phyloP scores from a whole-genome alignment of 2,113 vertebrate species.

The Aspiorhynchus laticeps region DNA sequence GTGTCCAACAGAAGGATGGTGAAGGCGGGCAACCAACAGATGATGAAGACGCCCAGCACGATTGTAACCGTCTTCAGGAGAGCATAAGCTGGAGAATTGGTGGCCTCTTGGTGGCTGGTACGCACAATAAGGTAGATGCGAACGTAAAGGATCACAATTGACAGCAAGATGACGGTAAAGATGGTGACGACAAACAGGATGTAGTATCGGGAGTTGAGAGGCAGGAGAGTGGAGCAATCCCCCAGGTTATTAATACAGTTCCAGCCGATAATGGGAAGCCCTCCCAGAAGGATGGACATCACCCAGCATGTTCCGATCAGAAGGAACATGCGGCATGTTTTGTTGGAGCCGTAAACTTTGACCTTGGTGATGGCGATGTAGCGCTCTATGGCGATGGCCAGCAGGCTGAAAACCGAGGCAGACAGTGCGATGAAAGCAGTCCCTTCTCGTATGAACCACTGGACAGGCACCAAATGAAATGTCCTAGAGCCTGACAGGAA shows the following conservation, averaged over 20 bases:
- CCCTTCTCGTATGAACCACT: constrained; percentile 94
- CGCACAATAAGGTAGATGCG: constrained; percentile 92
- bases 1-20: constrained; percentile 89
- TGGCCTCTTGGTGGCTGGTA: constrained; percentile 87
- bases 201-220: constrained; percentile 92
- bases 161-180: constrained; percentile 86
- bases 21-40: constrained; percentile 93
- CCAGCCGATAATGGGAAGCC: constrained; percentile 94
- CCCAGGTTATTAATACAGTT: constrained; percentile 85
- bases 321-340: constrained; percentile 90
- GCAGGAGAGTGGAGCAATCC: constrained; percentile 88
- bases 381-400: constrained; percentile 95
- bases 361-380: constrained; percentile 92
- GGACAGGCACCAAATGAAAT: constrained; percentile 79
- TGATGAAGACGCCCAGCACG: constrained; percentile 93
- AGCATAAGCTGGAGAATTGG: constrained; percentile 81
- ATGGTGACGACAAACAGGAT: constrained; percentile 88
- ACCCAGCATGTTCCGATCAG: constrained; percentile 94
- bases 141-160: constrained; percentile 89
- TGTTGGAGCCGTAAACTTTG: constrained; percentile 87
- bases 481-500: constrained; percentile 85
- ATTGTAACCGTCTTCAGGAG: constrained; percentile 94
- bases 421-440: constrained; percentile 90
- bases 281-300: constrained; percentile 84
- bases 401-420: constrained; percentile 90